Evolutionary conservation across 2,113 vertebrate genomes (phyloP).

Genomic region (Orthonyx spaldingii): DNA sequence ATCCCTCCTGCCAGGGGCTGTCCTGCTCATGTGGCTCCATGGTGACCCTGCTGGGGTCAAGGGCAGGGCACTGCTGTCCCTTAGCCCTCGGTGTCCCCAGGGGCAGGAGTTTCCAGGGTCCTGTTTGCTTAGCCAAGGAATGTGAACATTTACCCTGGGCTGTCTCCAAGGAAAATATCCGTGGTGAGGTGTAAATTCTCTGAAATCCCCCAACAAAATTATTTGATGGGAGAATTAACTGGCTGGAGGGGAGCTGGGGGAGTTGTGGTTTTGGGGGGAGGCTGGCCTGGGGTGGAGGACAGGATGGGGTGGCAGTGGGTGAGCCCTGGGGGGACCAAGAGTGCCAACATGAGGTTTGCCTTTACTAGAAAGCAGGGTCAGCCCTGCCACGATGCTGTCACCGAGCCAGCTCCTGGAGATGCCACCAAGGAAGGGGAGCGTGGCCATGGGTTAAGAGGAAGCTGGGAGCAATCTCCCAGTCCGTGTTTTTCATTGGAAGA

Average conservation of each 20-base stretch:
- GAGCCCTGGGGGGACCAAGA: background rate
- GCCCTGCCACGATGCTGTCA: background rate
- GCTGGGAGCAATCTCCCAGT: background rate
- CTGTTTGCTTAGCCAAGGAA: background rate
- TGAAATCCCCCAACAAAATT: background rate
- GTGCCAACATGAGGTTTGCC: background rate
- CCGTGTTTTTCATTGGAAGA: accelerated
- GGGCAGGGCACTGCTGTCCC: background rate
- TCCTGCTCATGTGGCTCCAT: background rate
- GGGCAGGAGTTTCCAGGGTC: background rate
- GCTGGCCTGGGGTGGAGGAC: background rate
- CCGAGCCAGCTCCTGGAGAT: background rate
- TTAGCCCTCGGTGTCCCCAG: background rate
- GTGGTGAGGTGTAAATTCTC: background rate
- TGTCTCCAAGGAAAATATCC: conserved; percentile 27
- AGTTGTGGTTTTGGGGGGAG: background rate
- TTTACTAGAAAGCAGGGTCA: background rate
- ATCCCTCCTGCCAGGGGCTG: background rate
- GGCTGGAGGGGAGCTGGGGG: background rate
- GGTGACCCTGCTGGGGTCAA: background rate
- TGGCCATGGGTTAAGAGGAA: background rate
- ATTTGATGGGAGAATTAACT: background rate
- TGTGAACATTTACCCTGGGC: conserved; percentile 19
- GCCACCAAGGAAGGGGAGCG: background rate
- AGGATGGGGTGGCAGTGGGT: background rate